These are phyloP conservation scores for Cromileptes altivelis DNA, from an alignment of 2,113 vertebrate species.

Conservation along the genomic window DNA sequence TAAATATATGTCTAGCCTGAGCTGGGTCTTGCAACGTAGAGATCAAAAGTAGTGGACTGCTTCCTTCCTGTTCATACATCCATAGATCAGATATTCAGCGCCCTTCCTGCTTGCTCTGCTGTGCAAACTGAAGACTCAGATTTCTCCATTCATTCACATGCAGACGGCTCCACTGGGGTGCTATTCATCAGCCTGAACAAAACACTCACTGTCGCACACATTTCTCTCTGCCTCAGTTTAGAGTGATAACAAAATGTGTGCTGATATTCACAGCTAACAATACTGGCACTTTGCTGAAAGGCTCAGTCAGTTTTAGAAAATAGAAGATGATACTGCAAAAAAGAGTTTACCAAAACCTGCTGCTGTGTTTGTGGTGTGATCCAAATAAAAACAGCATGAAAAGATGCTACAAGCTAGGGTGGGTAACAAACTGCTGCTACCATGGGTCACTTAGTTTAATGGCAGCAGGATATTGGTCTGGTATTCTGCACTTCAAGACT, in stretches of 20 bases:
- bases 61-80: slow-evolving; percentile 20
- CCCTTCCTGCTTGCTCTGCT: slow-evolving; percentile 24
- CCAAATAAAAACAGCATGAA: background rate
- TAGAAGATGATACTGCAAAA: background rate
- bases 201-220: slow-evolving; percentile 29
- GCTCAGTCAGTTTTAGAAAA: background rate
- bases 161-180: slow-evolving; percentile 39
- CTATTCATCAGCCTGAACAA: slow-evolving; percentile 60
- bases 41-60: background rate
- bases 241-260: background rate
- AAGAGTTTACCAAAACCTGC: background rate
- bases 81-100: slow-evolving; percentile 12
- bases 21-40: background rate
- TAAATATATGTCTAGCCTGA: background rate
- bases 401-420: background rate
- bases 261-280: background rate
- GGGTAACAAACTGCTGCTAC: background rate
- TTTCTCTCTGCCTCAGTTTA: slow-evolving; percentile 1
- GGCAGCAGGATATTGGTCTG: background rate
- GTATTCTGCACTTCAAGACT: background rate
- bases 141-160: slow-evolving; percentile 52
- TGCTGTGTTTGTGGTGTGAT: background rate
- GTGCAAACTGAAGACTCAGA: slow-evolving; percentile 7
- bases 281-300: background rate
- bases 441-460: background rate